Evolutionary conservation across 1,140 invertebrate species (phyloP), one percentile per base, ranked within the genome.

Genomic region (Aporrectodea caliginosa): DNA sequence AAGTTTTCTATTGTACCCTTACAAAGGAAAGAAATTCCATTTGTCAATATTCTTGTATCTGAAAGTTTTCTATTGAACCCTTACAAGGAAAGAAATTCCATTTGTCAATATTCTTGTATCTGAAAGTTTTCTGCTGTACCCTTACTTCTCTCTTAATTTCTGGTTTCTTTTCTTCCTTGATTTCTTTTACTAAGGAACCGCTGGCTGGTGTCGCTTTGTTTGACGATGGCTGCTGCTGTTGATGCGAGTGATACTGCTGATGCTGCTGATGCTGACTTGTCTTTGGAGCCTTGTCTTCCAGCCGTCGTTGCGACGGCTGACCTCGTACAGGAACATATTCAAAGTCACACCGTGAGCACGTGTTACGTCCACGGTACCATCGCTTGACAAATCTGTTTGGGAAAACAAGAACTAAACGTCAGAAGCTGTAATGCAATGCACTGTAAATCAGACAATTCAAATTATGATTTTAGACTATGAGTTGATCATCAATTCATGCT

Each of bases 241-340:
- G 43, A 6, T 58, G 43, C 22, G 6, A 22, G 43, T 58, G 6
- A 6, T 58, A 22, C 22, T 6, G 43, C 43, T 12, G 43, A 6
- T 12, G 43, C 43, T 58, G 43, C 43, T 12, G 43, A 6, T 12
- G 43, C 43, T 58, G 43, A 6, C 43, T 58, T 58, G 43, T 12
- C 43, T 58, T 92, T 84, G 95, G 95, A n/a, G 94, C 89, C 32
- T 93, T 90, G 69, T 95, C 90, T 86, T 97, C 95, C 85, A 97
- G 95, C 35, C 95, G 90, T 87, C 96, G 97, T 32, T 95, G 90
- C 12, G 95, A 94, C 72, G 98, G 88, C 87, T 96, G 96, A 0
- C 95, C 96, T 84, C 97, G 95, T 2, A 96, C 94, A 1, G 96
- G 96, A 90, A 97, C 97, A 86, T 98, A 98, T 81, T 94, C 95